Evolutionary conservation across 2,113 vertebrate species (phyloP).

Genomic region (Ochotona princeps): DNA sequence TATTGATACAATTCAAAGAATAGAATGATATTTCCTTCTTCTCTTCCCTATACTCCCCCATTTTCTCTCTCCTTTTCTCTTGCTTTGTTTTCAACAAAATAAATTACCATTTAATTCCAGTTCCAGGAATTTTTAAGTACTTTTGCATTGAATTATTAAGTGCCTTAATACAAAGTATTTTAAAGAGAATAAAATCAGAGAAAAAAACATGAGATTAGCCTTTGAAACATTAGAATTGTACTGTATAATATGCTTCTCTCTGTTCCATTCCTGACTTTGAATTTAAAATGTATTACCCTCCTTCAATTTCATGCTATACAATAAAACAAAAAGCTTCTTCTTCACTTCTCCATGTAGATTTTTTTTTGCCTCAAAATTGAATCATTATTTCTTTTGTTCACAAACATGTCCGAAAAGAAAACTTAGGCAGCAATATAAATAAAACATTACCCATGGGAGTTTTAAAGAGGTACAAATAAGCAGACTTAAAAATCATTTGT

Average conservation of each 20-base stretch:
- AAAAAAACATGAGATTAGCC: constrained; percentile 4
- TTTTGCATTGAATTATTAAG: background rate
- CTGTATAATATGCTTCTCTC: background rate
- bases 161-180: background rate
- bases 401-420: background rate
- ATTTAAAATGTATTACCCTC: constrained; percentile 11
- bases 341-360: background rate
- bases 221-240: background rate
- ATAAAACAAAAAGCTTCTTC: constrained; percentile 20
- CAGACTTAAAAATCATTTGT: background rate
- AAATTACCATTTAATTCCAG: no score
- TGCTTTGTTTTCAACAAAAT: no score
- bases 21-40: no score
- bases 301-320: constrained; percentile 10
- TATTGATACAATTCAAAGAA: no score
- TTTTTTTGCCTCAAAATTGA: constrained; percentile 11
- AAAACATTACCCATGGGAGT: background rate
- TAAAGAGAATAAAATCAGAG: constrained; percentile 11
- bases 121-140: no score
- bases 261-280: background rate
- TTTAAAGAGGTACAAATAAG: background rate
- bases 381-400: constrained; percentile 38
- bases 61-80: no score
- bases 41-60: no score
- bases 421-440: background rate